Conservation (phyloP, 2,888 invertebrate genomes). For the Drosophila imparisetae region DNA sequence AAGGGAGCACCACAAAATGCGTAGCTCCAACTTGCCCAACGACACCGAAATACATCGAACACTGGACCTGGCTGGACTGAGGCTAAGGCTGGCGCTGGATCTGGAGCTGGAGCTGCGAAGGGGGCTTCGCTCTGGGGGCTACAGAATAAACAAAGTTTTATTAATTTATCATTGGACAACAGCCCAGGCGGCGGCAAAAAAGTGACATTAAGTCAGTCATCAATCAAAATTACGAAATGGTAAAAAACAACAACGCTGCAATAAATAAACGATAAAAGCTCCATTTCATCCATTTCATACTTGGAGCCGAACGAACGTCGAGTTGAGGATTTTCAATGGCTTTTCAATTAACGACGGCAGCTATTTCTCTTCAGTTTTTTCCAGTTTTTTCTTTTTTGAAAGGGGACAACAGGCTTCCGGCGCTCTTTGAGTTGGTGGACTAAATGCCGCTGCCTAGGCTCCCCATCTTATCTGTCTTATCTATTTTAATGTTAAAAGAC, state of each 20-base stretch:
- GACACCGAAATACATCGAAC: conserved; percentile 38
- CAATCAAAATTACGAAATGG: conserved; percentile 84
- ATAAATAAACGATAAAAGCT: conserved; percentile 82
- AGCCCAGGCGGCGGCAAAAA: conserved; percentile 38
- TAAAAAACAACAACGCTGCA: conserved; percentile 67
- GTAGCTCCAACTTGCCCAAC: conserved; percentile 56
- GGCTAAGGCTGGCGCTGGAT: conserved; percentile 1
- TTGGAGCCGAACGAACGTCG: conserved; percentile 3
- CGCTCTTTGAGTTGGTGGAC: not conserved
- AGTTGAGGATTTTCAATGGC: conserved; percentile 41
- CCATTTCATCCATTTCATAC: conserved; percentile 51
- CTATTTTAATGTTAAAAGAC: not conserved
- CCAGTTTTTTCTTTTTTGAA: not conserved
- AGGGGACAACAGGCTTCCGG: not conserved
- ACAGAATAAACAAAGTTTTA: conserved; percentile 64
- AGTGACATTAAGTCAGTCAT: conserved; percentile 81
- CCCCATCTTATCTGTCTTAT: conserved; percentile 2
- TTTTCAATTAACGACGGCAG: conserved; percentile 46
- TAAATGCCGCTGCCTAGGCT: not conserved
- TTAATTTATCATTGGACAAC: conserved; percentile 80
- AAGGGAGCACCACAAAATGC: conserved; percentile 56
- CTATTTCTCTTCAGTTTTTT: not conserved
- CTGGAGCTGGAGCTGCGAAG: conserved; percentile 6
- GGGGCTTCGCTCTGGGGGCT: conserved; percentile 7
- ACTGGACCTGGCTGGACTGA: conserved; percentile 1